Percentiles rank a stretch among this genome's conserved stretches.
phyloP scores from a whole-genome alignment of 2,113 vertebrate genomes.

The Arothron firmamentum region DNA sequence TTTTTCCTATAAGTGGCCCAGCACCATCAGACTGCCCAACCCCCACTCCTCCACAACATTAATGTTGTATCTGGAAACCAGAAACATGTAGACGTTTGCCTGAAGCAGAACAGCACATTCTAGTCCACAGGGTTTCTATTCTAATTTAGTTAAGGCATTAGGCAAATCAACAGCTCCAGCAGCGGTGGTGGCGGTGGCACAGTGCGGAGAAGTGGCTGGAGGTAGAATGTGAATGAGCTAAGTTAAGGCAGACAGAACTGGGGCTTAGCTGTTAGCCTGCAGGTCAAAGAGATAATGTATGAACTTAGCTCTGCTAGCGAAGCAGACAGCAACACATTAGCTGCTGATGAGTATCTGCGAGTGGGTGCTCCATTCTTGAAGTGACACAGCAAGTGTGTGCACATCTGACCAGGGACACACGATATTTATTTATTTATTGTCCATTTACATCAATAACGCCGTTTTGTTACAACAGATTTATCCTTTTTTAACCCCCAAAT shows the following conservation, averaged over 20 bases:
- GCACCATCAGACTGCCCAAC: too few species aligned
- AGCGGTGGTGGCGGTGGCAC: background rate
- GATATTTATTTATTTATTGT: too few species aligned
- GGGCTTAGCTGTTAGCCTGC: conserved; percentile 63
- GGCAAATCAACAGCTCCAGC: conserved; percentile 56
- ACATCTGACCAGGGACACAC: conserved; percentile 23
- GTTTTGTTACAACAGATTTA: conserved; percentile 24
- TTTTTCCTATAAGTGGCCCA: background rate
- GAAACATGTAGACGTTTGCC: conserved; percentile 28
- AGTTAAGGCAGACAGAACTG: conserved; percentile 70
- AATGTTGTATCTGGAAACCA: conserved; percentile 6
- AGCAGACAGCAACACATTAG: conserved; percentile 52
- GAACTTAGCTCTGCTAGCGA: conserved; percentile 55
- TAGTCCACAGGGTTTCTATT: conserved; percentile 51
- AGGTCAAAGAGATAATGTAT: conserved; percentile 69
- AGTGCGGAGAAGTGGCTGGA: conserved; percentile 42
- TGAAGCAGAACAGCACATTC: conserved; percentile 31
- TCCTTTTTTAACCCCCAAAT: conserved; percentile 1
- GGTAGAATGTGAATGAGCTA: conserved; percentile 61
- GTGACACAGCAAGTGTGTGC: conserved; percentile 10
- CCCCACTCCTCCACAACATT: too few species aligned
- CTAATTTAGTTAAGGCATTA: conserved; percentile 61
- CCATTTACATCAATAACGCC: background rate
- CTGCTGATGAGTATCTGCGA: conserved; percentile 32
- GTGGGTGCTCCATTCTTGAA: conserved; percentile 25